phyloP scores from a whole-genome alignment of 1,140 invertebrate genomes.

The Heliconius himera region DNA sequence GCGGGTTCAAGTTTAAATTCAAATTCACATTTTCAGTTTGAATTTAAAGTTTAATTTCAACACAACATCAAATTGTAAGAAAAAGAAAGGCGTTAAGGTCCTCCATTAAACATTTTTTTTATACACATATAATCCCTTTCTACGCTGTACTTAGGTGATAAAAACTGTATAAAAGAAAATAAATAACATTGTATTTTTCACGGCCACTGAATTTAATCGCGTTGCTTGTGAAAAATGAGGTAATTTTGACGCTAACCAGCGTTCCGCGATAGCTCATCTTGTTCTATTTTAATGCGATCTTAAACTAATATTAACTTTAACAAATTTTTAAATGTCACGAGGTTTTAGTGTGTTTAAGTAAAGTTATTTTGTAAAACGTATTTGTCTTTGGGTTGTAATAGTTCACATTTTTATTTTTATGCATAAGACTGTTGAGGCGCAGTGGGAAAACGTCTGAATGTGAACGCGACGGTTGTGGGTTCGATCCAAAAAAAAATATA shows the following conservation, averaged over 20 bases:
- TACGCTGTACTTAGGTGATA: neutral
- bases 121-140: neutral
- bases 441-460: too few relatives aligned
- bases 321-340: too few relatives aligned
- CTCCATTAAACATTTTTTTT: too few relatives aligned
- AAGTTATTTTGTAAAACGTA: neutral
- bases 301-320: neutral
- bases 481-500: too few relatives aligned
- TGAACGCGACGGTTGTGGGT: too few relatives aligned
- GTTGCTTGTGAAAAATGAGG: conserved; percentile 8
- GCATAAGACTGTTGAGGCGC: too few relatives aligned
- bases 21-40: too few relatives aligned
- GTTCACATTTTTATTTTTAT: neutral
- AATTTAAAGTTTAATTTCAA: too few relatives aligned
- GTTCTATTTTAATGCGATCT: conserved; percentile 3
- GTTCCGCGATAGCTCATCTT: neutral
- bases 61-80: too few relatives aligned
- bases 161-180: conserved; percentile 13
- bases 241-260: conserved; percentile 6
- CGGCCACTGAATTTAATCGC: conserved; percentile 2
- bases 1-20: too few relatives aligned
- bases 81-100: too few relatives aligned
- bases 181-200: conserved; percentile 15
- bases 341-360: neutral
- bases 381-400: too few relatives aligned